These are phyloP conservation scores for Channa striata DNA, from an alignment of 2,797 vertebrate genomes.

Conservation along the genomic window DNA sequence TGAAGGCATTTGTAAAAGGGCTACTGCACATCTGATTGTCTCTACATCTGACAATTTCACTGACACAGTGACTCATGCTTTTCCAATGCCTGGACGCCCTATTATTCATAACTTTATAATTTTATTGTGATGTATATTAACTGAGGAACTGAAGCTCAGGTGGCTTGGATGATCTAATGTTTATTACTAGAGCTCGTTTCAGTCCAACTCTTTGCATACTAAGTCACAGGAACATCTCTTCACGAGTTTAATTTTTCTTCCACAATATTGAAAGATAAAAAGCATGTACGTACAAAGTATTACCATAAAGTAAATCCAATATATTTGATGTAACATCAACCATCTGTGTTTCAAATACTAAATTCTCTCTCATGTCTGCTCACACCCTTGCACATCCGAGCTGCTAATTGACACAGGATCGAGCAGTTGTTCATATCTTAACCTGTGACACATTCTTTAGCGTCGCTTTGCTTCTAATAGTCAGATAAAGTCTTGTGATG, in stretches of 20 bases:
- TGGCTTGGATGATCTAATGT: background rate
- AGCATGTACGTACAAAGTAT: background rate
- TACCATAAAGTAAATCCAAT: background rate
- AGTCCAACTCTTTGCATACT: background rate
- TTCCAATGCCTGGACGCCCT: too few relatives aligned
- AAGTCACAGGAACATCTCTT: background rate
- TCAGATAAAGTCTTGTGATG: background rate
- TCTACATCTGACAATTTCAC: too few relatives aligned
- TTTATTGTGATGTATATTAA: too few relatives aligned
- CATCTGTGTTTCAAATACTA: background rate
- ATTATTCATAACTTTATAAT: too few relatives aligned
- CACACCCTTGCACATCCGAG: background rate
- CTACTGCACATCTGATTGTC: too few relatives aligned
- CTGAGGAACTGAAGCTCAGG: background rate
- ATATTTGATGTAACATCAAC: slow-evolving; percentile 1
- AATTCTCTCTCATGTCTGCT: slow-evolving; percentile 7
- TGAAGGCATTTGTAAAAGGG: too few relatives aligned
- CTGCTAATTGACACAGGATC: slow-evolving; percentile 22
- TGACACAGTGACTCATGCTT: too few relatives aligned
- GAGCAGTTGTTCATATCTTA: background rate
- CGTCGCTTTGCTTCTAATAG: background rate
- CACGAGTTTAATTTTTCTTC: background rate
- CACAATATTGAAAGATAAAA: background rate
- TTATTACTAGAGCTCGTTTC: background rate
- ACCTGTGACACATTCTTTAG: background rate